Base-by-base conservation (phyloP, 2,888 invertebrate species). In the Rhimphoctona megacephalus region DNA sequence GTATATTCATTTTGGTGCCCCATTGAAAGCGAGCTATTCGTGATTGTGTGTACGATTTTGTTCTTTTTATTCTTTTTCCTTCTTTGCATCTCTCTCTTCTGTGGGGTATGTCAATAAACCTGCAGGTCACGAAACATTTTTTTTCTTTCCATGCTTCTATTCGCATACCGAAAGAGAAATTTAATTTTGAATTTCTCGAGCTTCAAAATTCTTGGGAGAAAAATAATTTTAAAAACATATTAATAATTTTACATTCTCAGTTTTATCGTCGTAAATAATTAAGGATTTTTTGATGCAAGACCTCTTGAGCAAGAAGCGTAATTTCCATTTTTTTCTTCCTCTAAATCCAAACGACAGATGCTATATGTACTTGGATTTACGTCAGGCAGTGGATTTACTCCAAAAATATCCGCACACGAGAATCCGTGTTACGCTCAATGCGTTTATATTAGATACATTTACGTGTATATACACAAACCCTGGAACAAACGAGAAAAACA, bases 11-110 rank as follows among this genome's bases (percentile, higher is more conserved):
- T 61, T 80, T 66, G 74, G 49, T 79, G 79, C 66, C 43, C 33
- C 64, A 57, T 85, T 80, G 83, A 79, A 64, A 64, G 69, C 83
- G 46, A 83, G 76, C 83, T 80, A 76, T 49, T 66, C 64, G 72
- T 69, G 22, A 30, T 77, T 77, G 43, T 25, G 39, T 77, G 33
- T 66, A 52, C 30, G 25, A 11, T 64, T 43, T 49, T 46, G 9
- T 36, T 52, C 17, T 46, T 22, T 52, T 52, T 33, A 46, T 46
- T 49, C 30, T 36, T 36, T 52, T 36, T 39, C 22, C 22, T 49
- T 49, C 70, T 72, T 25, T 49, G 17, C 25, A 25, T 57, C 76
- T 19, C 64, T 66, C 46, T 49, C 49, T 69, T 25, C 8, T 17
- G 19, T n/a, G 25, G 46, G 19, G 7, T 33, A 17, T 66, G 46